Base-by-base conservation (phyloP, 2,888 invertebrate genomes). In the Sympetrum striolatum region DNA sequence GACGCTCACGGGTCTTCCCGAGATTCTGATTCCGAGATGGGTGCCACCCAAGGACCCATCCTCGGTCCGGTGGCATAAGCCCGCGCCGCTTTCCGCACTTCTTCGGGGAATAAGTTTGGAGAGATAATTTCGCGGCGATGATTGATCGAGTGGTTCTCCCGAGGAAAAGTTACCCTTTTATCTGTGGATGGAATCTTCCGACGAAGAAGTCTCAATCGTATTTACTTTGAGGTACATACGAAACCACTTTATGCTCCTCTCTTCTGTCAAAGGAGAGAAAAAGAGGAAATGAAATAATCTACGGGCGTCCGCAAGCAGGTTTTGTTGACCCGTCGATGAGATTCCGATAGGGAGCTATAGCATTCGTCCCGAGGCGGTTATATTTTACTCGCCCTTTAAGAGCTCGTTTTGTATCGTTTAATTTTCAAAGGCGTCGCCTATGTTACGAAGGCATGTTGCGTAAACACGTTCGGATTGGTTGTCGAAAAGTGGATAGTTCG, bases 181-280 rank as follows among this genome's bases (percentile, higher is more conserved):
- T 86, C 86, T 86, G 35, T 8, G 35, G n/a, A 12, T 58, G 60
- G 64, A 86, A 86, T 86, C 86, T 86, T 37, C n/a, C 37, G 35
- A 35, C 86, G 53, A 53, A 86, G 86, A 86, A 86, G 86, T 86
- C 86, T 86, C 86, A 86, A 86, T 86, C 86, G 86, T 86, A 86
- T 86, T 86, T 86, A 60, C 86, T 86, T 86, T 86, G 86, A 64
- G 86, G 86, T 53, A 86, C 86, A 86, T 39, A 86, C 39, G 86
- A 86, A 86, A 64, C 86, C 86, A 86, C 86, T 86, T 64, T 86
- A 39, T 22, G 18, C 64, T 64, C 60, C 31, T 64, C 60, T 25
- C 58, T 60, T 39, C 39, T 37, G 31, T 35, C n/a, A 12, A 64
- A 37, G 31, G 53, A 80, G 37, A 39, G 25, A 35, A 39, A 39